phyloP scores from a whole-genome alignment of 2,797 vertebrate species.

The Mareca penelope region DNA sequence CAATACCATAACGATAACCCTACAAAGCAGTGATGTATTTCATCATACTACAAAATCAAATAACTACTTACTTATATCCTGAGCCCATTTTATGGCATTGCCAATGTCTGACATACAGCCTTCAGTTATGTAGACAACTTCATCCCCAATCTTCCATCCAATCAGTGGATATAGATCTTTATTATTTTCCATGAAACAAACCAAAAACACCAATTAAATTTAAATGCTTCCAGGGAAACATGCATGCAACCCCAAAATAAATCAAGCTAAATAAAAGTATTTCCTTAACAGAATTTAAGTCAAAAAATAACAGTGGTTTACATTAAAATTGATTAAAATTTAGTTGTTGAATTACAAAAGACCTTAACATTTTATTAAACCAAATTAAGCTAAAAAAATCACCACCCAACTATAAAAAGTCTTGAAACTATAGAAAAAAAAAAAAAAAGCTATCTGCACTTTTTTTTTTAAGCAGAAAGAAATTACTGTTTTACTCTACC shows the following conservation, averaged over 20 bases:
- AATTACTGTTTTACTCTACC: neutral
- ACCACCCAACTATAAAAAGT: neutral
- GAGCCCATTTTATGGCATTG: constrained; percentile 91
- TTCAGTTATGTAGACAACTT: constrained; percentile 92
- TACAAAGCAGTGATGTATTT: neutral
- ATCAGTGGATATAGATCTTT: constrained; percentile 93
- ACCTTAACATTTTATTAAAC: neutral
- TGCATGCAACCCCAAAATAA: neutral
- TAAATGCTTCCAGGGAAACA: neutral
- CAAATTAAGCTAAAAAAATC: neutral
- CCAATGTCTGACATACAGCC: constrained; percentile 90
- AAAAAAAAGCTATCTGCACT: neutral
- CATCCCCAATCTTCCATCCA: constrained; percentile 94
- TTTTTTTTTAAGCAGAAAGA: neutral
- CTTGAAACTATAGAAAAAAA: neutral
- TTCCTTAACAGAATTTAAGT: neutral
- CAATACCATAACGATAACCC: neutral
- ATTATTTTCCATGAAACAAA: constrained; percentile 37
- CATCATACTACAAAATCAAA: neutral
- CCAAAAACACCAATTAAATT: neutral
- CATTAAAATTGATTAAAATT: neutral
- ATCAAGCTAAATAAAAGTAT: too few species aligned
- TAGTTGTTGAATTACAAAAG: neutral
- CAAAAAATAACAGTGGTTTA: neutral
- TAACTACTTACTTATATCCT: constrained; percentile 86